phyloP scores from a whole-genome alignment of 2,113 vertebrate genomes.

The Syngnathus typhle region DNA sequence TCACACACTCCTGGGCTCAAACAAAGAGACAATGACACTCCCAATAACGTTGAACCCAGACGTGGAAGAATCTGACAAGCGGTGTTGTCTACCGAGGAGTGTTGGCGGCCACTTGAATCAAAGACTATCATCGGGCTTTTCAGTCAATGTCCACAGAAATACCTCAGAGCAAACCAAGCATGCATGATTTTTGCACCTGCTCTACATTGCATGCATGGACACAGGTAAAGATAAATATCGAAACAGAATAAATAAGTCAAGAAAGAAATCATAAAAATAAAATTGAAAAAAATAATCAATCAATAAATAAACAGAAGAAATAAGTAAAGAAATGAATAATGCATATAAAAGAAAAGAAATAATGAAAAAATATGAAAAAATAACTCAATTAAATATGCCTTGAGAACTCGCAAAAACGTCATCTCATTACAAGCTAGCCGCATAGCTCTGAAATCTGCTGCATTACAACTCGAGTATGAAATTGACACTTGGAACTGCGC shows the following conservation, averaged over 20 bases:
- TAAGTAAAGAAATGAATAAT: too few relatives aligned
- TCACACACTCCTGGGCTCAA: slow-evolving; percentile 15
- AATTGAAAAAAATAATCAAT: neutral
- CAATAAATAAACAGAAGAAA: too few relatives aligned
- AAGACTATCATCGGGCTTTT: slow-evolving; percentile 32
- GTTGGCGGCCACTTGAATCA: slow-evolving; percentile 18
- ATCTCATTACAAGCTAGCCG: slow-evolving; percentile 25
- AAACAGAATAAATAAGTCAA: too few relatives aligned
- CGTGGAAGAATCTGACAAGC: slow-evolving; percentile 35
- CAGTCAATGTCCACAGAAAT: slow-evolving; percentile 31
- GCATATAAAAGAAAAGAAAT: too few relatives aligned
- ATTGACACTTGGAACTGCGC: neutral
- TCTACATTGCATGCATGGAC: neutral
- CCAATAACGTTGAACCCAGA: slow-evolving; percentile 40
- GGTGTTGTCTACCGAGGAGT: slow-evolving; percentile 14
- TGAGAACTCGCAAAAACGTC: slow-evolving; percentile 35
- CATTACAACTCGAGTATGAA: neutral
- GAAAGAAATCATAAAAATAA: too few relatives aligned
- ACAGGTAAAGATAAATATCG: neutral
- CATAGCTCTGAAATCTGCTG: slow-evolving; percentile 16
- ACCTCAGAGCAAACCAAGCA: neutral
- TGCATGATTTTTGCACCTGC: neutral
- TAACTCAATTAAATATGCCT: slow-evolving; percentile 3
- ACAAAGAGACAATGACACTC: slow-evolving; percentile 54
- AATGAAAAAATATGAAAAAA: too few relatives aligned